A percentile compares a stretch with the other conserved stretches of the same genome.
Conservation (phyloP, 2,888 invertebrate species). For the Agrochola litura region DNA sequence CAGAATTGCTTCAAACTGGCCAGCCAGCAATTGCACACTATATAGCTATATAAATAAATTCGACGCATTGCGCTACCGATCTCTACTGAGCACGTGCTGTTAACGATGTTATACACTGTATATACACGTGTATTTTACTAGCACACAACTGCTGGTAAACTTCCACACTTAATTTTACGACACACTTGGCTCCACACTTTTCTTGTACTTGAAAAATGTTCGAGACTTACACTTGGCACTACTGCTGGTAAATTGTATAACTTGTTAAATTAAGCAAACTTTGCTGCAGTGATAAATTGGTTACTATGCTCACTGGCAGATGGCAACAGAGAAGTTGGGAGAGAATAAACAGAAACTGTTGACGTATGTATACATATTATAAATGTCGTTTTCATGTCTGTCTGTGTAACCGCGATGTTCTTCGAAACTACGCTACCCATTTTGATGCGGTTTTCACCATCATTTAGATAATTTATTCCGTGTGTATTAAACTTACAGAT, state of each 20-base stretch:
- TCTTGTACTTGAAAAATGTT: conserved; percentile 16
- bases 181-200: conserved; percentile 18
- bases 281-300: conserved; percentile 1
- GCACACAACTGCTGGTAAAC: conserved; percentile 27
- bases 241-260: neutral
- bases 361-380: no score
- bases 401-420: neutral
- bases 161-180: conserved; percentile 25
- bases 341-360: neutral
- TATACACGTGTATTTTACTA: conserved; percentile 18
- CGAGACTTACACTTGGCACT: conserved; percentile 3
- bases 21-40: conserved; percentile 8
- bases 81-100: conserved; percentile 36
- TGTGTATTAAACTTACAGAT: neutral
- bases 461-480: neutral
- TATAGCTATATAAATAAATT: conserved; percentile 45
- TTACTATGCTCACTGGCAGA: neutral
- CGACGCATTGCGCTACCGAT: conserved; percentile 62
- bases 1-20: conserved; percentile 2
- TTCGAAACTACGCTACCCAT: neutral
- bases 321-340: neutral
- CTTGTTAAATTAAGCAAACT: conserved; percentile 4
- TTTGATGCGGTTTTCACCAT: neutral
- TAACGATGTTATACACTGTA: conserved; percentile 34
- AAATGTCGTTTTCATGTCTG: no score